These are phyloP conservation scores for Raja brachyura DNA, from an alignment of 2,113 vertebrate species.

Conservation along the genomic window DNA sequence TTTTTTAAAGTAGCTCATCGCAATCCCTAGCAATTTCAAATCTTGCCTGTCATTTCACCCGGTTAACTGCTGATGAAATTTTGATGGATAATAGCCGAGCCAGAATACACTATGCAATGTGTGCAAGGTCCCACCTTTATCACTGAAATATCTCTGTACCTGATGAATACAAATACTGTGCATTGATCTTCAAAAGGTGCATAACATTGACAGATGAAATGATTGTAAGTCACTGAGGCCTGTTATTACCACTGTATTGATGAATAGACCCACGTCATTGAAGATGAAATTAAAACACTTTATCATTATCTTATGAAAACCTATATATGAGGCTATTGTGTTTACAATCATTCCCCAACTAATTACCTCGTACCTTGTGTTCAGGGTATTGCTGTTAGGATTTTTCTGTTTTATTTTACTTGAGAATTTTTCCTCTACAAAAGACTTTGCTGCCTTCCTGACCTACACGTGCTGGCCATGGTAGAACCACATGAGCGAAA, in stretches of 20 bases:
- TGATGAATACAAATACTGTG: neutral
- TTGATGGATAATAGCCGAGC: neutral
- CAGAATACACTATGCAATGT: neutral
- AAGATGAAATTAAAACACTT: neutral
- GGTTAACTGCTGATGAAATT: neutral
- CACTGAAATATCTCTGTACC: neutral
- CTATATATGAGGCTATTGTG: neutral
- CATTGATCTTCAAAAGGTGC: neutral
- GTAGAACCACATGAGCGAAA: neutral
- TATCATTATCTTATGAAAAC: neutral
- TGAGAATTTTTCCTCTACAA: neutral
- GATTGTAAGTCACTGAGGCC: neutral
- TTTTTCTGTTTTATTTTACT: neutral
- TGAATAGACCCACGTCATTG: neutral
- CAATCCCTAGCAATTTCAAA: neutral
- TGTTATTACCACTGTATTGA: neutral
- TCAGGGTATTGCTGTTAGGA: neutral
- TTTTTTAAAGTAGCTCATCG: neutral
- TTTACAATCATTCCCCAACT: neutral
- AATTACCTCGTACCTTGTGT: neutral
- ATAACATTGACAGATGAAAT: neutral
- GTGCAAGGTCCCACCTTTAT: neutral
- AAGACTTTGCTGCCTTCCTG: neutral
- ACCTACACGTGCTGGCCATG: no score
- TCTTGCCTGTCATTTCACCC: neutral